Conservation (phyloP, 1,140 invertebrate genomes). For the Lucilia cuprina region DNA sequence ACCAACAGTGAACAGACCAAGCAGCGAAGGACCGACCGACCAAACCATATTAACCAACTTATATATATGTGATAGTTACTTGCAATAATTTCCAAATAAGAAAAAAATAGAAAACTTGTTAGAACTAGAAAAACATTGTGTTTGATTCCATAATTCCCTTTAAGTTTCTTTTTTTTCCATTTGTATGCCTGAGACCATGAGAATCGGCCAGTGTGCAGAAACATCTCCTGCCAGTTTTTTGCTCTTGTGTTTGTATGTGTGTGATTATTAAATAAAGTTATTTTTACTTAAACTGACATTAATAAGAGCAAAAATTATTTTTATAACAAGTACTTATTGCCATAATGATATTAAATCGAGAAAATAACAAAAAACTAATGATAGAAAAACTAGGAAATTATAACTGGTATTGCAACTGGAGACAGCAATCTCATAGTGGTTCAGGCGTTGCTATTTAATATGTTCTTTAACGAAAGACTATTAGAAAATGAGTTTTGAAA, state of each 20-base stretch:
- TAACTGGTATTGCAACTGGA: background rate
- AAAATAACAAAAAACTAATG: background rate
- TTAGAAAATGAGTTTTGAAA: background rate
- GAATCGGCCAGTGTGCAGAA: too few species aligned
- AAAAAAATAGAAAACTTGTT: background rate
- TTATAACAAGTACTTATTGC: conserved; percentile 25
- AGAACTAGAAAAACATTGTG: background rate
- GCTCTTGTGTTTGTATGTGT: conserved; percentile 7
- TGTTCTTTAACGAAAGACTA: background rate
- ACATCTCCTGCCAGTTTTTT: background rate
- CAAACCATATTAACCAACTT: background rate
- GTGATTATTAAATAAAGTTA: conserved; percentile 51
- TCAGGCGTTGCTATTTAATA: background rate
- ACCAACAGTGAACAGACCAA: background rate
- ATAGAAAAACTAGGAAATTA: background rate
- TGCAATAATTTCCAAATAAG: too few species aligned
- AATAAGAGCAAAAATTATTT: conserved; percentile 47
- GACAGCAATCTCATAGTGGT: background rate
- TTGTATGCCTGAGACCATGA: too few species aligned
- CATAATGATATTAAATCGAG: background rate
- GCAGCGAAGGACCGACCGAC: background rate
- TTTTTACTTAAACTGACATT: conserved; percentile 56
- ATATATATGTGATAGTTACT: background rate
- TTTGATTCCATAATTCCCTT: background rate
- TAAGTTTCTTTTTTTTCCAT: background rate